Base-by-base conservation (phyloP, 2,888 invertebrate species). In the Nemapogon koenigi region DNA sequence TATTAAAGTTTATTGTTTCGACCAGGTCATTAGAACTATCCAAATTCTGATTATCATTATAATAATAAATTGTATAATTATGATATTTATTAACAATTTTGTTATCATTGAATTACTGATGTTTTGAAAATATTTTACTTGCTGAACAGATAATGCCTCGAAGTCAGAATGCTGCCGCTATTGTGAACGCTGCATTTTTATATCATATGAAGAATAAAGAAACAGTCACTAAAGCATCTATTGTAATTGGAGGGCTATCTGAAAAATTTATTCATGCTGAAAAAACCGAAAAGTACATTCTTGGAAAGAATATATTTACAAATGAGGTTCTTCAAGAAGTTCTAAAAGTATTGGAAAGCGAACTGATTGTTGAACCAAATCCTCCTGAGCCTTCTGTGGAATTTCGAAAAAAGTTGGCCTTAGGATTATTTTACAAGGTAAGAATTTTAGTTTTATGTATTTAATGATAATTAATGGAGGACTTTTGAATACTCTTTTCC, bases 151-250 rank as follows among this genome's bases (percentile, higher is more conserved):
- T 90, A 35, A 88, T 87, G 83, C 84, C 87, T 1, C 67, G 88
- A 42, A 81, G 86, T 1, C 88, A 89, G 67, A 89, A 87, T 52
- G 84, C 89, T 0, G 88, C 88, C 51, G 90, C 90, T 0, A 82
- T 87, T 35, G 86, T 91, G 0, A 90, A 90, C 50, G 87, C 87
- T 14, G 90, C 86, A 3, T 89, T 90, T 51, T 56, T 86, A 1
- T 79, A 86, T 37, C 81, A 83, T 55, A 51, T 88, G 13, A 51
- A 70, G 37, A 49, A 55, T 48, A 52, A 67, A 32, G 54, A 65
- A 42, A 55, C 68, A 18, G 56, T 83, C 1, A 50, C 60, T 22
- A 58, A 59, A 17, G 83, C 83, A 1, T 61, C 64, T n/a, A 69
- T 88, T 18, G 82, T 85, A 1, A 85, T 72, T 46, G 87, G 86